Base-by-base conservation (phyloP, 2,888 invertebrate genomes). In the Lysandra bellargus region DNA sequence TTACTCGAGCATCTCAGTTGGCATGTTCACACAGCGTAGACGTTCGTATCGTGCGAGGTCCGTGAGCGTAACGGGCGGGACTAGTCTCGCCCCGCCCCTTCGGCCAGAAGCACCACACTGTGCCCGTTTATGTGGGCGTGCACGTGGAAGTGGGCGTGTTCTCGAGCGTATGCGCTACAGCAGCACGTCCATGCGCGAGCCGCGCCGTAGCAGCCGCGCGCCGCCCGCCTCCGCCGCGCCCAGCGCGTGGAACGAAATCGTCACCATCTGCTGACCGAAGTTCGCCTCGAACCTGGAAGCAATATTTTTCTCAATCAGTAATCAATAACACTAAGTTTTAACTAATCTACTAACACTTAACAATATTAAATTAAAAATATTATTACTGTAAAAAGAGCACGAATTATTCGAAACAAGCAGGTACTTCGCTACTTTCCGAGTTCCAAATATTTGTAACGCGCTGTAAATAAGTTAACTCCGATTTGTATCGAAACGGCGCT, bases 221-320 rank as follows among this genome's bases (percentile, higher is more conserved):
- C 86, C 89, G 78, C 82, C 82, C 76, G 80, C 84, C 74, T 81
- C 83, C 80, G 73, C 83, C 79, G 82, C 84, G 81, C 83, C 84
- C 82, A 83, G 82, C 80, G 83, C 87, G 88, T 92, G 91, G 92
- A 98, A 98, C 83, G 96, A 95, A 87, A 98, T 96, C 84, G 97
- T 96, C 84, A 98, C 97, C 83, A 96, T 96, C 91, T 97, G 97
- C 86, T 97, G 96, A 7, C 97, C 97, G 90, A 97, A 97, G 91
- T 97, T 97, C 44, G 97, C 97, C 91, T 97, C 97, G 91, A 97
- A 97, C 90, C 97, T 97, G 88, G 81, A 78, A 78, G 76, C n/a
- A 64, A 12, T 23, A 64, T 57, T 57, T 57, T 40, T 44, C 2
- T 9, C 12, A 49, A 49, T 12, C 49, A 49, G 49, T 49, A 49